These are phyloP conservation scores for Emmelina monodactyla DNA, from an alignment of 2,888 invertebrate genomes.

Conservation along the genomic window DNA sequence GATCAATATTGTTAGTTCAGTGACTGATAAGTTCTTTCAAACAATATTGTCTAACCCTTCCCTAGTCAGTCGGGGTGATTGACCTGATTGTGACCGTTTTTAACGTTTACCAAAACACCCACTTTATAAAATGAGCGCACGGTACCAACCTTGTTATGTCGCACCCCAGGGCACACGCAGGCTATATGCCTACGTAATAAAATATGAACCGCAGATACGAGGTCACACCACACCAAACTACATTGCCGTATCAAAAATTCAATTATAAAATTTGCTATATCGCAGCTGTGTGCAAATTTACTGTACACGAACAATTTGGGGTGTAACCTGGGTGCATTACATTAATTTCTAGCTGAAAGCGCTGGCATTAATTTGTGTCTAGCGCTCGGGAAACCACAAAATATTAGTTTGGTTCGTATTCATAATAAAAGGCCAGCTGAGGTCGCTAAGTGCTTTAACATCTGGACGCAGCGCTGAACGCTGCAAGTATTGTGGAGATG, in stretches of 20 bases:
- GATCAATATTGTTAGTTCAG: too few relatives aligned
- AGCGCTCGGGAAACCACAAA: conserved; percentile 57
- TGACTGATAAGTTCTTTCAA: too few relatives aligned
- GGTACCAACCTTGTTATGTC: too few relatives aligned
- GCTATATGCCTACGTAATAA: too few relatives aligned
- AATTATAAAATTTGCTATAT: conserved; percentile 40
- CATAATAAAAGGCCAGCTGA: conserved; percentile 60
- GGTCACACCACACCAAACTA: not conserved
- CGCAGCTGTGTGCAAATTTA: conserved; percentile 34
- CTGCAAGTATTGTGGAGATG: conserved; percentile 44
- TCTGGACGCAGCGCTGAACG: conserved; percentile 50
- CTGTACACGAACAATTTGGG: conserved; percentile 55
- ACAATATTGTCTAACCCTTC: too few relatives aligned
- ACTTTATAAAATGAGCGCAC: too few relatives aligned
- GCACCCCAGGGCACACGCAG: too few relatives aligned
- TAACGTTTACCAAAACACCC: too few relatives aligned
- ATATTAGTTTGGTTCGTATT: conserved; percentile 63
- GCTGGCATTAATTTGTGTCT: conserved; percentile 60
- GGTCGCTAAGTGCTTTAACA: conserved; percentile 60
- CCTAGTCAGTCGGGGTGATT: too few relatives aligned
- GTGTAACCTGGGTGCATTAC: conserved; percentile 60
- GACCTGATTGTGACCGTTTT: too few relatives aligned
- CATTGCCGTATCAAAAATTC: conserved; percentile 35
- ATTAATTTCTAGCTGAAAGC: conserved; percentile 63
- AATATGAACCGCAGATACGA: not conserved